Conservation (phyloP, 64 coral and sea anemone species). For the Pocillopora damicornis region DNA sequence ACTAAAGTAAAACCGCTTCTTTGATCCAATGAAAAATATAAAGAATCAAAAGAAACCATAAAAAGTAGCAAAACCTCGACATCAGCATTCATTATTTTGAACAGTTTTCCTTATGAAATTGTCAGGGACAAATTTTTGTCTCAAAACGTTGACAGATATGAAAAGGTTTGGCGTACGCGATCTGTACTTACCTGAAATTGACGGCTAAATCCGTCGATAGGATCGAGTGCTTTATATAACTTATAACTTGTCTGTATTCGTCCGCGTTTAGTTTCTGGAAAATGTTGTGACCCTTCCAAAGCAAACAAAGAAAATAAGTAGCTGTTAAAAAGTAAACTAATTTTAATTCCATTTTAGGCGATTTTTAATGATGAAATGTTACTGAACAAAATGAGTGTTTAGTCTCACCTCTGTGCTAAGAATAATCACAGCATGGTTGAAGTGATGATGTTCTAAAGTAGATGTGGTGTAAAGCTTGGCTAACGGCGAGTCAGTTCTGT, state of each 20-base stretch:
- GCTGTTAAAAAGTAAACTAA: background rate
- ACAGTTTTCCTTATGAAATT: no score
- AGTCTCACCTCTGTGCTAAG: slow-evolving; percentile 93
- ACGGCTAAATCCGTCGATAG: slow-evolving; percentile 91
- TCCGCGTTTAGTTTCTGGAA: slow-evolving; percentile 90
- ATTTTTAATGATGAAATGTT: no score
- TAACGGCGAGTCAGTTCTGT: slow-evolving; percentile 91
- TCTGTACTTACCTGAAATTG: slow-evolving; percentile 86
- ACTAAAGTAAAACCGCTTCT: no score
- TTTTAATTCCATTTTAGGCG: no score
- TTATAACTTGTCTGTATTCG: slow-evolving; percentile 93
- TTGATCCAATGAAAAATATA: no score
- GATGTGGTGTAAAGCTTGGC: slow-evolving; percentile 95
- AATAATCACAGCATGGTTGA: slow-evolving; percentile 98
- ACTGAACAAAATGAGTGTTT: background rate
- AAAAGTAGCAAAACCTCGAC: no score
- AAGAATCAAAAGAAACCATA: no score
- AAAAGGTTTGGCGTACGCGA: no score
- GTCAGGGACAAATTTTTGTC: no score
- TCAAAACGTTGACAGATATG: no score
- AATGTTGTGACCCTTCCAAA: slow-evolving; percentile 89
- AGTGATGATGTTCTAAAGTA: slow-evolving; percentile 96
- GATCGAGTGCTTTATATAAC: slow-evolving; percentile 95
- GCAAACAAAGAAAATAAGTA: background rate
- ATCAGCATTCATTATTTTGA: no score